Base-by-base conservation (phyloP, 2,797 vertebrate species). In the Gadopsis bispinosus region DNA sequence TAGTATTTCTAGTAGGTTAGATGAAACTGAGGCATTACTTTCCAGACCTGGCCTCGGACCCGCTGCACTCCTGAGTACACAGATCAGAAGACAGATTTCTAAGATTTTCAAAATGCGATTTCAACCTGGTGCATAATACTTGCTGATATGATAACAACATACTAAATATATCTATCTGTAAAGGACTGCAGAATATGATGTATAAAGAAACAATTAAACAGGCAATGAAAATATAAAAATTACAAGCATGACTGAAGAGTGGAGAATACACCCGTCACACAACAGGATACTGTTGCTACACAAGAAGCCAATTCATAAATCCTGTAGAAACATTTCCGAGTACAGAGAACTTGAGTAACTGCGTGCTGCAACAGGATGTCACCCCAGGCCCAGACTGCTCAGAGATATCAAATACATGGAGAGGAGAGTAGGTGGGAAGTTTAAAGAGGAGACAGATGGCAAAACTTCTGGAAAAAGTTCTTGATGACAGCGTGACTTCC, bases 311-410 rank as follows among this genome's bases (percentile, higher is more conserved):
- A 80, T 80, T 85, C 70, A 83, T 33, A 51, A 75, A 66, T 68
- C 45, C 39, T 68, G 63, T 62, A 55, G 71, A 89, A 88, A 86
- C 22, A 87, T 80, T 79, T 83, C 69, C 5, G 10, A 67, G 43
- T 41, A 35, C 4, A 77, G 45, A 66, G 66, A 82, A 81, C 11
- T 70, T 83, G 71, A 75, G 79, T 59, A 86, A 83, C 33, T 71
- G 58, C 5, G 4, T 50, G 20, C 17, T 74, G 70, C 45, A 74
- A 69, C 60, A 81, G 41, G 35, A 69, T 45, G 58, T 69, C 47
- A 64, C 9, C 19, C 19, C 8, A 12, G 26, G 51, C 61, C 26
- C 61, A 48, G 29, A 53, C 35, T 26, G 20, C 33, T 51, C 50
- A 29, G 47, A 76, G 17, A 65, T 51, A 60, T 77, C 33, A 79